A percentile compares a stretch with the other conserved stretches of the same genome.
phyloP scores from a whole-genome alignment of 2,113 vertebrate genomes.

The Balaeniceps rex region DNA sequence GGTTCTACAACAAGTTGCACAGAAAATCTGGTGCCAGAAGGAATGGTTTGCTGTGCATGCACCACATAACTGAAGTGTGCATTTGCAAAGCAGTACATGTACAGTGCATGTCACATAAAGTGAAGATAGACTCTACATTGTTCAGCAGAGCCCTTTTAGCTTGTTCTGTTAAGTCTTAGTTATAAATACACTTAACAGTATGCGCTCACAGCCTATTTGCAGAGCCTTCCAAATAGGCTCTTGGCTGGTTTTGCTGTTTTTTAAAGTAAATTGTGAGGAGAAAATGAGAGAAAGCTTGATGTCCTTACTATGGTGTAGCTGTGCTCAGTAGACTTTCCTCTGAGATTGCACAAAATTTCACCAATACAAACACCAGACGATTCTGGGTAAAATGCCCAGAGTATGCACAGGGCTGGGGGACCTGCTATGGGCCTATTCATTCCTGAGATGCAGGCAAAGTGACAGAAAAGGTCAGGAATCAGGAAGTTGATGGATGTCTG shows the following conservation, averaged over 20 bases:
- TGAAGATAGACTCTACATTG: neutral
- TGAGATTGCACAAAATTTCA: neutral
- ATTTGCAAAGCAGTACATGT: neutral
- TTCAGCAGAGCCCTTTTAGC: neutral
- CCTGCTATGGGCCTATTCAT: neutral
- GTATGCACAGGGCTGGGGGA: neutral
- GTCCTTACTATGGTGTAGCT: accelerated
- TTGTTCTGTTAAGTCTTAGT: neutral
- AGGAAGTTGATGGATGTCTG: accelerated
- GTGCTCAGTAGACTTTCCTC: neutral
- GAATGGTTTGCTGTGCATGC: neutral
- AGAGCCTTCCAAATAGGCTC: neutral
- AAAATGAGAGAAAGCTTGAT: neutral
- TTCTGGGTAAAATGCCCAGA: neutral
- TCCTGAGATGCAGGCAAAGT: neutral
- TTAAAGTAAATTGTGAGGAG: neutral
- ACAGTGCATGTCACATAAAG: no score
- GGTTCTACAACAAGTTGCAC: neutral
- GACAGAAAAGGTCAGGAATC: neutral
- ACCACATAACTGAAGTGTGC: neutral
- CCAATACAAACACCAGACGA: neutral
- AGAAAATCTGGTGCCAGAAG: neutral
- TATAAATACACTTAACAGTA: neutral
- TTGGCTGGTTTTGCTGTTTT: neutral
- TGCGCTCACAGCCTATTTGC: neutral